Percentiles rank a stretch among this genome's conserved stretches.
Conservation (phyloP, 2,797 vertebrate species). For the Sebastes itinus region DNA sequence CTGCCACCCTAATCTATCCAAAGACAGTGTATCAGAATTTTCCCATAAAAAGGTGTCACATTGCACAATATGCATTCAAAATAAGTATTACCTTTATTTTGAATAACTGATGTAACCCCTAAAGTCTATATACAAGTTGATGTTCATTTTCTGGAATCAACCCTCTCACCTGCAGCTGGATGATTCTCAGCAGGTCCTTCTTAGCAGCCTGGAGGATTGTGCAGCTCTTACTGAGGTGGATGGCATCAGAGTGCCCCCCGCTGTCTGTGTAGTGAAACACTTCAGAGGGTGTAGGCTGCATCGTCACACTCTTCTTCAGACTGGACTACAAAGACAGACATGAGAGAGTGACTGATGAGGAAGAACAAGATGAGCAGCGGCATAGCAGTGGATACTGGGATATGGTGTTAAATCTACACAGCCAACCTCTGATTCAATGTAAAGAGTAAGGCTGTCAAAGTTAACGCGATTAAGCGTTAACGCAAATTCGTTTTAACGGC, state of each 20-base stretch:
- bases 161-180: constrained; percentile 89
- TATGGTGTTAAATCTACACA: not conserved
- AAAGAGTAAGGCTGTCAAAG: not conserved
- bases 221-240: constrained; percentile 80
- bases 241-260: constrained; percentile 68
- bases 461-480: too few relatives aligned
- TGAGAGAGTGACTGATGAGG: not conserved
- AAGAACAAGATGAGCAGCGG: not conserved
- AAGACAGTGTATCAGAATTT: not conserved
- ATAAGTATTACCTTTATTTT: not conserved
- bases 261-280: constrained; percentile 86
- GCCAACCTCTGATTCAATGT: not conserved
- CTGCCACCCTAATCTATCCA: not conserved
- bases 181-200: constrained; percentile 89
- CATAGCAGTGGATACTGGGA: not conserved
- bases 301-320: constrained; percentile 88
- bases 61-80: not conserved
- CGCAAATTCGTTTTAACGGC: too few relatives aligned
- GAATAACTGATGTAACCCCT: not conserved
- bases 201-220: constrained; percentile 90
- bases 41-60: not conserved
- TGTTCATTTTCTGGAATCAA: not conserved
- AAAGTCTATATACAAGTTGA: not conserved
- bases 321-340: constrained; percentile 64
- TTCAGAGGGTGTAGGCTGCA: constrained; percentile 87